A percentile compares a stretch with the other conserved stretches of the same genome.
phyloP scores from a whole-genome alignment of 2,888 invertebrate species.

The Epirrhoe alternata region DNA sequence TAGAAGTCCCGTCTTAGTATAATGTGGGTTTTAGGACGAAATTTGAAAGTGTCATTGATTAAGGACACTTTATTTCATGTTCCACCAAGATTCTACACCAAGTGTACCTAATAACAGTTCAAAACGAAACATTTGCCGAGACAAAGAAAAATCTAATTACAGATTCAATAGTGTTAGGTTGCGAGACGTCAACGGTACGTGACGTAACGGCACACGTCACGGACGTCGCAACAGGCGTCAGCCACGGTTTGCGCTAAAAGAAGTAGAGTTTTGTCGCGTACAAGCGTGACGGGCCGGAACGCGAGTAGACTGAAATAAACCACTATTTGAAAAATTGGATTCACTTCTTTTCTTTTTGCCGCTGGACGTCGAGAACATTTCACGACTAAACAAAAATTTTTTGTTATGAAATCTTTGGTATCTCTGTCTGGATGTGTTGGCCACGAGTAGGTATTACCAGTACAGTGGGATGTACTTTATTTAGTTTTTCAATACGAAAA shows the following conservation, averaged over 20 bases:
- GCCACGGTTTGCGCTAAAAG: conserved; percentile 47
- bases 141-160: conserved; percentile 33
- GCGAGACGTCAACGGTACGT: conserved; percentile 31
- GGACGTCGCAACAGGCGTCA: conserved; percentile 44
- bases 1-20: too few species aligned
- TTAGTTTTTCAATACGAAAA: too few species aligned
- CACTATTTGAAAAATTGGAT: conserved; percentile 42
- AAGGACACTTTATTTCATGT: not conserved
- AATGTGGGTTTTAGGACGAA: too few species aligned
- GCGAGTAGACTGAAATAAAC: conserved; percentile 40
- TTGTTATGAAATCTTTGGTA: not conserved
- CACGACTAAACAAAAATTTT: conserved; percentile 15
- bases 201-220: conserved; percentile 34
- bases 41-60: too few species aligned
- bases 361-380: conserved; percentile 25
- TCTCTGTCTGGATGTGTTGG: too few species aligned
- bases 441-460: too few species aligned
- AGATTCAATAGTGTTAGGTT: conserved; percentile 35
- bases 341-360: conserved; percentile 29
- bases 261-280: conserved; percentile 40
- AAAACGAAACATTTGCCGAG: not conserved
- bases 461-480: too few species aligned
- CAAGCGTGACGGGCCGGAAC: conserved; percentile 32
- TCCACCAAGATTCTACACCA: not conserved
- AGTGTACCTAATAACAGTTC: not conserved